Evolutionary conservation across 2,888 invertebrate species (phyloP).

Genomic region (Galeopsomyia nigrocyanea): DNA sequence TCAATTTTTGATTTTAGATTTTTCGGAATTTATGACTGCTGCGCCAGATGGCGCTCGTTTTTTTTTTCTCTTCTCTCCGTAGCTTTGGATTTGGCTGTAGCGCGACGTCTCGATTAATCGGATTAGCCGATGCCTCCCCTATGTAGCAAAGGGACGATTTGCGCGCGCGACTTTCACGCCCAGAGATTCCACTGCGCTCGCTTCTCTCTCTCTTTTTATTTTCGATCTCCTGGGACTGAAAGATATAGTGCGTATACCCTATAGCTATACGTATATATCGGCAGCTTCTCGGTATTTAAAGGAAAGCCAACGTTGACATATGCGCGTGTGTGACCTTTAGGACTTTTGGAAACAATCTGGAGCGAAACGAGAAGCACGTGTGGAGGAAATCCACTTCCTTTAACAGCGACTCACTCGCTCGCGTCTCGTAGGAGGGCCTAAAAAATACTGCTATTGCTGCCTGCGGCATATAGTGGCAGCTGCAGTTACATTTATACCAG

Average conservation of each 20-base stretch:
- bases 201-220: conserved; percentile 1
- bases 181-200: conserved; percentile 19
- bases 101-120: conserved; percentile 62
- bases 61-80: conserved; percentile 46
- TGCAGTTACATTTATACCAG: background rate
- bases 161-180: too few relatives aligned
- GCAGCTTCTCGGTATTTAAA: conserved; percentile 16
- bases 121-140: conserved; percentile 54
- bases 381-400: conserved; percentile 68
- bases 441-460: too few relatives aligned
- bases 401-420: conserved; percentile 48
- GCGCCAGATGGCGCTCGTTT: conserved; percentile 48
- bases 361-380: conserved; percentile 65
- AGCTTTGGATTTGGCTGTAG: conserved; percentile 58
- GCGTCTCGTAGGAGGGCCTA: background rate
- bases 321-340: conserved; percentile 39
- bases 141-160: too few relatives aligned
- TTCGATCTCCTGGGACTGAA: conserved; percentile 7
- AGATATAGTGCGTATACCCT: background rate
- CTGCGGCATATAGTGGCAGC: background rate
- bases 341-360: conserved; percentile 53
- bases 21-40: conserved; percentile 53
- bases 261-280: too few relatives aligned
- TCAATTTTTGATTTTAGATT: conserved; percentile 26
- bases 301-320: conserved; percentile 5